A percentile compares a stretch with the other conserved stretches of the same genome.
phyloP scores from a whole-genome alignment of 1,140 invertebrate species.

The Zaprionus vittiger region DNA sequence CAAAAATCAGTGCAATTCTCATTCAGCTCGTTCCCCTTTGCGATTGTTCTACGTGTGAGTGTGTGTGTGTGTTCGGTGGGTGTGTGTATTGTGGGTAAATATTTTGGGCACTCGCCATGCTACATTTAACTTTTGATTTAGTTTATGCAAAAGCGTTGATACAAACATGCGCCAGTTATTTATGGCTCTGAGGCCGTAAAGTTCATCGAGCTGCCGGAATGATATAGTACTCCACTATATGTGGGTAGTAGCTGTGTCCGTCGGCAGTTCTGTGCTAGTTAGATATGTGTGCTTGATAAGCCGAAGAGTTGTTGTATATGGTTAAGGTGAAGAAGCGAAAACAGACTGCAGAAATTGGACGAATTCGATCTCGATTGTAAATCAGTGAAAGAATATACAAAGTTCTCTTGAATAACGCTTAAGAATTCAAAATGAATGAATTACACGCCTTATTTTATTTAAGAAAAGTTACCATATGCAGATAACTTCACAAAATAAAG shows the following conservation, averaged over 20 bases:
- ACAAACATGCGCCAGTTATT: slow-evolving; percentile 55
- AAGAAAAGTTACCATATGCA: too few species aligned
- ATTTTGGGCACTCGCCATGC: slow-evolving; percentile 59
- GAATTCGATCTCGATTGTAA: too few species aligned
- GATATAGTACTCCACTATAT: slow-evolving; percentile 17
- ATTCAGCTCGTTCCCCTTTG: slow-evolving; percentile 25
- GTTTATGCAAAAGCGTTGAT: slow-evolving; percentile 73
- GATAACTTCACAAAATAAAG: too few species aligned
- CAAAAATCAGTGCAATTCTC: slow-evolving; percentile 56
- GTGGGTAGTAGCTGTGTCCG: slow-evolving; percentile 3
- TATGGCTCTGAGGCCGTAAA: slow-evolving; percentile 38
- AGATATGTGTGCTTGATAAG: neutral
- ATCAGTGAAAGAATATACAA: too few species aligned
- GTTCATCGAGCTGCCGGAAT: slow-evolving; percentile 25
- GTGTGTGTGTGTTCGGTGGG: neutral
- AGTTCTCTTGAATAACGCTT: too few species aligned
- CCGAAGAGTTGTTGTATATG: neutral
- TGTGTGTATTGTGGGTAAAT: slow-evolving; percentile 29
- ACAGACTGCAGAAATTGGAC: too few species aligned
- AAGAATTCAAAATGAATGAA: too few species aligned
- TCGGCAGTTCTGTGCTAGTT: neutral
- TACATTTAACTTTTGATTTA: slow-evolving; percentile 79
- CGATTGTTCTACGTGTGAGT: slow-evolving; percentile 15
- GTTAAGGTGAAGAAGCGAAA: too few species aligned
- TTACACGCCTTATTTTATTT: too few species aligned